These are phyloP conservation scores for Calliphora vomitoria DNA, from an alignment of 2,888 invertebrate genomes.

Conservation along the genomic window DNA sequence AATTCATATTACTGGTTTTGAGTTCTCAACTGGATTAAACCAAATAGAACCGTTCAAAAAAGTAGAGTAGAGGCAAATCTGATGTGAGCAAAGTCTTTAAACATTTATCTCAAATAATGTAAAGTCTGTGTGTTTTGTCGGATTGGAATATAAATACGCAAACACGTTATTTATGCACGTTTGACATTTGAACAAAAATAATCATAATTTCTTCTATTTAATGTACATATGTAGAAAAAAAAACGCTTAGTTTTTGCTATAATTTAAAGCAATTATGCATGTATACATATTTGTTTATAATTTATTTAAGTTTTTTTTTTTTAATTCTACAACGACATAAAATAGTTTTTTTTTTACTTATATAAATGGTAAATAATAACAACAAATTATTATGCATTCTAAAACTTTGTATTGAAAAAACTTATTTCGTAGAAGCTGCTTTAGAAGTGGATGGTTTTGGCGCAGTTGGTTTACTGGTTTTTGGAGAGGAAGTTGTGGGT, in stretches of 20 bases:
- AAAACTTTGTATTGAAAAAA: neutral
- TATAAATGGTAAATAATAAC: slow-evolving; percentile 16
- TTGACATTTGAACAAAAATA: neutral
- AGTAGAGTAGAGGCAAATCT: too few relatives aligned
- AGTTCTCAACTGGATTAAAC: too few relatives aligned
- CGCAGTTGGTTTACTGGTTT: neutral
- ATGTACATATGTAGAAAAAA: too few relatives aligned
- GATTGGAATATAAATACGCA: neutral
- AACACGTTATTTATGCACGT: neutral
- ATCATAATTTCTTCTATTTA: neutral
- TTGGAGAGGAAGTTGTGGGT: neutral
- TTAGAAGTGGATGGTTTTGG: slow-evolving; percentile 25
- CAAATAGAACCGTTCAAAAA: too few relatives aligned
- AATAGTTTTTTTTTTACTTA: slow-evolving; percentile 34
- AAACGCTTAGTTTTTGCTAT: neutral
- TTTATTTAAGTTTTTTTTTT: neutral
- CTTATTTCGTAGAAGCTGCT: neutral
- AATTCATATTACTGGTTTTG: too few relatives aligned
- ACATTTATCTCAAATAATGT: too few relatives aligned
- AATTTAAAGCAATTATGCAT: neutral
- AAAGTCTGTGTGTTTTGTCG: too few relatives aligned
- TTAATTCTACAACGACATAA: neutral
- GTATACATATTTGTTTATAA: neutral
- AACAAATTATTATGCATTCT: neutral
- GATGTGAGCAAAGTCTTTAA: too few relatives aligned